Conservation (phyloP, 2,888 invertebrate species). For the Mamestra brassicae region DNA sequence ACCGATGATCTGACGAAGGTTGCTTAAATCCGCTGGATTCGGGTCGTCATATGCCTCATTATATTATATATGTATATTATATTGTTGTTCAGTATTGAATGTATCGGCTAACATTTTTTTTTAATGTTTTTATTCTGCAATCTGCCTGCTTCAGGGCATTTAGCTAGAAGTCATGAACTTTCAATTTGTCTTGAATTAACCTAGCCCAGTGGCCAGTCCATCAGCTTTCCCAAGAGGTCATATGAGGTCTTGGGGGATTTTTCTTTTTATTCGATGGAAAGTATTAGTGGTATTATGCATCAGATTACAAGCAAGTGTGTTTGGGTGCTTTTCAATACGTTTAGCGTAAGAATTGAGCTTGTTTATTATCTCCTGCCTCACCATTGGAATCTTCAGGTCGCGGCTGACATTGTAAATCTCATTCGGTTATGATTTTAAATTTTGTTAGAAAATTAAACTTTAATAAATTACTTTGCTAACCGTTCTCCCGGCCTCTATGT, state of each 20-base stretch:
- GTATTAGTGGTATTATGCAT: neutral
- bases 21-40: too few relatives aligned
- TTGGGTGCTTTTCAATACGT: neutral
- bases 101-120: too few relatives aligned
- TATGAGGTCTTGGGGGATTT: neutral
- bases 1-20: too few relatives aligned
- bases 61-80: too few relatives aligned
- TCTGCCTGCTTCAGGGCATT: too few relatives aligned
- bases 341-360: neutral
- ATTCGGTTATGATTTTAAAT: too few relatives aligned
- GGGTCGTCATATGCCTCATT: too few relatives aligned
- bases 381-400: too few relatives aligned
- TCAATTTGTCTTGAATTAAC: neutral
- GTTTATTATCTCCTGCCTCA: neutral
- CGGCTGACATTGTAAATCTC: too few relatives aligned
- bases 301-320: neutral
- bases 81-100: too few relatives aligned
- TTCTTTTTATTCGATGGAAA: neutral
- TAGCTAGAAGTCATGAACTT: neutral
- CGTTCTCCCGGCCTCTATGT: neutral
- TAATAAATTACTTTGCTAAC: neutral
- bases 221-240: neutral
- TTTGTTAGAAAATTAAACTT: too few relatives aligned
- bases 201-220: neutral
- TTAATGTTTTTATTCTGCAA: too few relatives aligned